phyloP scores from a whole-genome alignment of 2,888 invertebrate genomes.

The Hermodice carunculata region DNA sequence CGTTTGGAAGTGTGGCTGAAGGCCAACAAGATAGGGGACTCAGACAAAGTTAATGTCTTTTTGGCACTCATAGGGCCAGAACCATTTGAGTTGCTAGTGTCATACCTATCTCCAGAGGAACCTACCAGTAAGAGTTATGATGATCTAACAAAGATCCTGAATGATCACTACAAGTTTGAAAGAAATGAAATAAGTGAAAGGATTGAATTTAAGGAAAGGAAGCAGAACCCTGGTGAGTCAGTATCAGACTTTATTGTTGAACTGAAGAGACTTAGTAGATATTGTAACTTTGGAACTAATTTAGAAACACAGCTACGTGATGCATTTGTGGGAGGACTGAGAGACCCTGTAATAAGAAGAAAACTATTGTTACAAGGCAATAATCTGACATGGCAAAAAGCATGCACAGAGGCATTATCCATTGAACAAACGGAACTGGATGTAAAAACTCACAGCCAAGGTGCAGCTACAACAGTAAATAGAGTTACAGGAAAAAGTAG shows the following conservation, averaged over 20 bases:
- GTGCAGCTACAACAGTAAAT: no score
- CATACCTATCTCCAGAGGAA: background rate
- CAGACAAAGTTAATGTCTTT: background rate
- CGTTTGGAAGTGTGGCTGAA: constrained; percentile 5
- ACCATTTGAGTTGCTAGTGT: constrained; percentile 2
- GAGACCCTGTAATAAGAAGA: no score
- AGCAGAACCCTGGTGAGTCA: background rate
- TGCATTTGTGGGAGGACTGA: no score
- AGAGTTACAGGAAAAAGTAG: no score
- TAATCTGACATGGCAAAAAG: no score
- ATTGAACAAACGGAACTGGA: no score
- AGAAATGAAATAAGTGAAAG: background rate
- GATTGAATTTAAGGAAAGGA: background rate
- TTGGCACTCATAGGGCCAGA: background rate
- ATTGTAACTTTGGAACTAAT: constrained; percentile 2
- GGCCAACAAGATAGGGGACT: background rate
- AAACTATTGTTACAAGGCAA: no score
- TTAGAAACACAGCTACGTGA: no score
- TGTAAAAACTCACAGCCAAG: no score
- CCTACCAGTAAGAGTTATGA: background rate
- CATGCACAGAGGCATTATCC: no score
- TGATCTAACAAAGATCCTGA: background rate
- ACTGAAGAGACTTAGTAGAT: background rate
- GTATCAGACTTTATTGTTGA: background rate
- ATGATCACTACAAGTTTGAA: background rate